Conservation (phyloP, 2,888 invertebrate species). For the Meganola albula region DNA sequence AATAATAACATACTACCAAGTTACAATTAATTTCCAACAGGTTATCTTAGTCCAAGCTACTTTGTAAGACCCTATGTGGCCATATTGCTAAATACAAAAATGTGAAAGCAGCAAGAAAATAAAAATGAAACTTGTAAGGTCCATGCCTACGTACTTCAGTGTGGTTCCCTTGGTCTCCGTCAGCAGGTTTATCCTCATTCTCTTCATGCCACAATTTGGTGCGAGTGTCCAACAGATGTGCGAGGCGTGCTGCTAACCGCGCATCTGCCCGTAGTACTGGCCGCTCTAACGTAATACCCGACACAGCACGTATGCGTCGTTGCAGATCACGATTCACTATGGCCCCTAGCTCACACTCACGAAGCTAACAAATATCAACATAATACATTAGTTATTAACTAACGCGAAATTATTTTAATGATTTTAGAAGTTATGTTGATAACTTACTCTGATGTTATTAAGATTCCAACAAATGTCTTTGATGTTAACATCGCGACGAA, state of each 20-base stretch:
- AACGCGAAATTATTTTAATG: not conserved
- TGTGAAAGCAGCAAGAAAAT: not conserved
- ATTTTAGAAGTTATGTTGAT: not conserved
- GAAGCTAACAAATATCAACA: slow-evolving; percentile 76
- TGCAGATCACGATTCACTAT: slow-evolving; percentile 98
- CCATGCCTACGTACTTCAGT: slow-evolving; percentile 23
- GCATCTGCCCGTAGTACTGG: slow-evolving; percentile 94
- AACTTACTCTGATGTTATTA: slow-evolving; percentile 90
- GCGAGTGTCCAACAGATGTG: slow-evolving; percentile 92
- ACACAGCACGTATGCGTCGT: slow-evolving; percentile 93
- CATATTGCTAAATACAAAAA: not conserved
- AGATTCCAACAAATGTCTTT: slow-evolving; percentile 99
- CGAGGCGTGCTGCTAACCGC: slow-evolving; percentile 92
- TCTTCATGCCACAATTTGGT: slow-evolving; percentile 83
- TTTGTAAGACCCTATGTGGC: no score
- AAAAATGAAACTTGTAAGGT: not conserved
- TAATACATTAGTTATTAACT: not conserved
- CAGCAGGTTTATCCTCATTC: slow-evolving; percentile 30
- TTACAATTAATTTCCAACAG: no score
- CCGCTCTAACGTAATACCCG: slow-evolving; percentile 93
- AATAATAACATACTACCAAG: not conserved
- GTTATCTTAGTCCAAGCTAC: no score
- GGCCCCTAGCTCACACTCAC: slow-evolving; percentile 94
- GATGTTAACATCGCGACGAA: slow-evolving; percentile 96
- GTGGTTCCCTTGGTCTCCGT: slow-evolving; percentile 24